Conservation (phyloP, 2,113 vertebrate species). For the Girardinichthys multiradiatus region DNA sequence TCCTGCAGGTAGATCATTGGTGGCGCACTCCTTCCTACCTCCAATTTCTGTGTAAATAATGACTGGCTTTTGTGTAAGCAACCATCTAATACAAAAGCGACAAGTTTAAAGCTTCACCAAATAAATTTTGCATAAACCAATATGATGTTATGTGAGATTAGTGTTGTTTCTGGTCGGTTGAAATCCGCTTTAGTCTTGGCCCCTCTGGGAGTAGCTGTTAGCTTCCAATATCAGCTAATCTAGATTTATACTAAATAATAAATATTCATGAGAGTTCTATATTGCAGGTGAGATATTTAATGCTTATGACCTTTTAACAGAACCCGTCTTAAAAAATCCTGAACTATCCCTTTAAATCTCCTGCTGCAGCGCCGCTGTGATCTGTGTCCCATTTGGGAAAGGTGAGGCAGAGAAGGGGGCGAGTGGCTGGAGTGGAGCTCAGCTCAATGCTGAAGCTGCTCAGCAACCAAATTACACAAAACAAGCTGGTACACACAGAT, state of each 20-base stretch:
- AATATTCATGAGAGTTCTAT: too few relatives aligned
- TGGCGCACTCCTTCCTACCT: not conserved
- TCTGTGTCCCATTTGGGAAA: not conserved
- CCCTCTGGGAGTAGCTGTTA: not conserved
- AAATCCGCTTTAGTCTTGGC: not conserved
- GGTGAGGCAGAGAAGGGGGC: constrained; percentile 30
- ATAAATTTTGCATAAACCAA: too few relatives aligned
- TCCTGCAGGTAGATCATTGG: not conserved
- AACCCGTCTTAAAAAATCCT: not conserved
- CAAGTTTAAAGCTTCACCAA: not conserved
- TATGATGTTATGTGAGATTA: too few relatives aligned
- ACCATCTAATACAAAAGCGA: too few relatives aligned
- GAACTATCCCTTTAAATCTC: constrained; percentile 12
- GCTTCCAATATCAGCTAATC: not conserved
- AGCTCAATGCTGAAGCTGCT: constrained; percentile 30
- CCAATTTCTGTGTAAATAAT: not conserved
- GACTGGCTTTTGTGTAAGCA: too few relatives aligned
- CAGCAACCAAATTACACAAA: constrained; percentile 40
- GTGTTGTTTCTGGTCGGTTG: too few relatives aligned
- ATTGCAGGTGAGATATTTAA: too few relatives aligned
- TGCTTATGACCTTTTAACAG: too few relatives aligned
- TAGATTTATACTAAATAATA: too few relatives aligned
- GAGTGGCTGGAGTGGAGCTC: constrained; percentile 37
- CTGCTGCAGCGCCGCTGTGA: not conserved
- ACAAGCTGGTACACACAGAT: constrained; percentile 28